A percentile compares a stretch with the other conserved stretches of the same genome.
Evolutionary conservation across 2,113 vertebrate species (phyloP).

Genomic region (Heterocephalus glaber): DNA sequence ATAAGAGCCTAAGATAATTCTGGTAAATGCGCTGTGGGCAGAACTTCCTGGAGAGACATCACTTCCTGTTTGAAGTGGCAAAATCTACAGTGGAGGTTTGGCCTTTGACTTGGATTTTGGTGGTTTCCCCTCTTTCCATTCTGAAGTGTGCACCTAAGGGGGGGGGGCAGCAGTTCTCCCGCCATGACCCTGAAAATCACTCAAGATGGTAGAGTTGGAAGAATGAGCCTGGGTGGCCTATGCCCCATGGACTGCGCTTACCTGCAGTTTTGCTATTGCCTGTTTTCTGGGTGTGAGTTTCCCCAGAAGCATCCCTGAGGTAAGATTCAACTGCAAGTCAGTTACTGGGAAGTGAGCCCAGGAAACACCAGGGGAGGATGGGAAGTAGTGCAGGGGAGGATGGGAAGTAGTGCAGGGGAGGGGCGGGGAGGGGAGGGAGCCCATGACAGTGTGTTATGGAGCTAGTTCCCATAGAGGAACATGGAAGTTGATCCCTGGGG

Average conservation of each 20-base stretch:
- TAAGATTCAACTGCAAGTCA: background rate
- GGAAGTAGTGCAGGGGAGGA: background rate
- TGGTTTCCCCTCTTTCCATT: background rate
- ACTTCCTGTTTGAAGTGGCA: background rate
- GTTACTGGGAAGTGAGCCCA: background rate
- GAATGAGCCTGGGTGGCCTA: background rate
- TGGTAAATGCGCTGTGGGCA: background rate
- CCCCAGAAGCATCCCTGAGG: background rate
- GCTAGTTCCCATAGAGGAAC: background rate
- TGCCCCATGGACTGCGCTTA: background rate
- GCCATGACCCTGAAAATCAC: background rate
- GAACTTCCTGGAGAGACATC: background rate
- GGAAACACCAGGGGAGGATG: background rate
- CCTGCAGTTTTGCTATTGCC: background rate
- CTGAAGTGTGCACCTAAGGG: background rate
- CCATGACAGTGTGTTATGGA: background rate
- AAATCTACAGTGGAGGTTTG: background rate
- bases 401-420: background rate
- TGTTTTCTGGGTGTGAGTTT: background rate
- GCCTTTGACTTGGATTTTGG: background rate
- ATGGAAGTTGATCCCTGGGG: background rate
- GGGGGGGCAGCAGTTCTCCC: background rate
- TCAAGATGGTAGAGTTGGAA: background rate
- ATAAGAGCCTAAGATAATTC: background rate
- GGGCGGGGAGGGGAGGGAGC: background rate